Evolutionary conservation across 1,140 invertebrate species (phyloP).

Genomic region (Platorchestia sp.): DNA sequence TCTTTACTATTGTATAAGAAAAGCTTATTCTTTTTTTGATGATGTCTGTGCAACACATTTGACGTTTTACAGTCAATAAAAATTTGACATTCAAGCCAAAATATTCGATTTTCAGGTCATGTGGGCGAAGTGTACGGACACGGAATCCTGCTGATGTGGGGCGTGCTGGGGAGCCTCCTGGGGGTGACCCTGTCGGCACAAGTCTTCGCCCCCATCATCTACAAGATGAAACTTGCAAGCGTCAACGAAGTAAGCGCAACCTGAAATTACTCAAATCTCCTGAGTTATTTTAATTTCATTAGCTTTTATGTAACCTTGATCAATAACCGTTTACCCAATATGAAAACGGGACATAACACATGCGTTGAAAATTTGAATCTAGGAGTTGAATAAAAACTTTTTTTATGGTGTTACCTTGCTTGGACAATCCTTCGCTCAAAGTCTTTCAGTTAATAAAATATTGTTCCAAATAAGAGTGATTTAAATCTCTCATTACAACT

Average conservation of each 20-base stretch:
- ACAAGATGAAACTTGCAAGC: constrained; percentile 40
- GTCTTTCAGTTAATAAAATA: not conserved
- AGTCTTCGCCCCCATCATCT: constrained; percentile 31
- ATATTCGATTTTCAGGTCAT: constrained; percentile 30
- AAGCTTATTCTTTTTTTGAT: not conserved
- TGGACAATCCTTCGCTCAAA: not conserved
- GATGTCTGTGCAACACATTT: too few species aligned
- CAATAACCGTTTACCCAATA: too few species aligned
- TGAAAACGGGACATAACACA: too few species aligned
- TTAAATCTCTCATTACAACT: not conserved
- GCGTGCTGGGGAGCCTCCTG: not conserved
- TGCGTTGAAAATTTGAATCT: not conserved
- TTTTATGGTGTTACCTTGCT: not conserved
- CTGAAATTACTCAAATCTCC: not conserved
- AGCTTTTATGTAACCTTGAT: not conserved
- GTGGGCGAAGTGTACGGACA: constrained; percentile 49
- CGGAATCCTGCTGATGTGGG: constrained; percentile 23
- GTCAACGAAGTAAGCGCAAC: constrained; percentile 19
- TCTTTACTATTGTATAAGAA: not conserved
- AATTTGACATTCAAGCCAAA: not conserved
- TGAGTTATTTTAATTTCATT: not conserved
- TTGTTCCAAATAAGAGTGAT: not conserved
- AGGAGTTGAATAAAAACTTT: not conserved
- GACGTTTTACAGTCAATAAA: not conserved
- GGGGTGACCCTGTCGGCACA: not conserved